phyloP scores from a whole-genome alignment of 2,113 vertebrate species.

The Notarius quadriscutis region DNA sequence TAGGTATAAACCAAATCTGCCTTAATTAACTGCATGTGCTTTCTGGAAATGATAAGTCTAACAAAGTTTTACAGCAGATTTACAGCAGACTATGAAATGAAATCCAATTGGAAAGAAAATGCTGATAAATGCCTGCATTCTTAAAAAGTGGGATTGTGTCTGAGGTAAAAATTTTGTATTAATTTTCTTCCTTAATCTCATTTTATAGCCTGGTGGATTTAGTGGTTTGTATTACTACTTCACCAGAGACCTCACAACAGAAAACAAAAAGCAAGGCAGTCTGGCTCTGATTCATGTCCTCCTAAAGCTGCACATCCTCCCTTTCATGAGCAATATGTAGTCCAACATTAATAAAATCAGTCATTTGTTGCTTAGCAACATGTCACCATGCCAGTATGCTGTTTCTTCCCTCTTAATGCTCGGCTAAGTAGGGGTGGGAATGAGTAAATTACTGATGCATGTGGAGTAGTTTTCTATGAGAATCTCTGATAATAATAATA shows the following conservation, averaged over 20 bases:
- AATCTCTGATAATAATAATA: neutral
- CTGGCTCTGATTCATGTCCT: conserved; percentile 23
- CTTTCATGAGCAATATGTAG: conserved; percentile 47
- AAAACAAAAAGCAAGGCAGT: conserved; percentile 7
- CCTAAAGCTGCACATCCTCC: conserved; percentile 41
- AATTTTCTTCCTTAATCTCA: conserved; percentile 43
- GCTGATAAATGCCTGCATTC: conserved; percentile 39
- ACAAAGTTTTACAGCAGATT: conserved; percentile 32
- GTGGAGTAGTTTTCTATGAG: conserved; percentile 1
- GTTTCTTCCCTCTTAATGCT: conserved; percentile 45
- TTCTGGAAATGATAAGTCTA: conserved; percentile 30
- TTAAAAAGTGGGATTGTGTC: conserved; percentile 17
- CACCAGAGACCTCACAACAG: neutral
- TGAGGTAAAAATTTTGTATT: conserved; percentile 37
- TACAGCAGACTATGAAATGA: conserved; percentile 40
- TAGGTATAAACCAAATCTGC: conserved; percentile 4
- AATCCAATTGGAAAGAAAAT: conserved; percentile 38
- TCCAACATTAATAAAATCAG: conserved; percentile 46
- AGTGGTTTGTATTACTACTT: conserved; percentile 23
- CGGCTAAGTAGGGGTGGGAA: conserved; percentile 23
- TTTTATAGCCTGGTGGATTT: conserved; percentile 31
- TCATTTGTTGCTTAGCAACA: conserved; percentile 58
- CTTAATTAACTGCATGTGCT: conserved; percentile 47
- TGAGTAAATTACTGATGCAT: conserved; percentile 13
- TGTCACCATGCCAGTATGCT: conserved; percentile 42